phyloP scores from a whole-genome alignment of 64 coral and sea anemone species.

The Montipora capricornis region DNA sequence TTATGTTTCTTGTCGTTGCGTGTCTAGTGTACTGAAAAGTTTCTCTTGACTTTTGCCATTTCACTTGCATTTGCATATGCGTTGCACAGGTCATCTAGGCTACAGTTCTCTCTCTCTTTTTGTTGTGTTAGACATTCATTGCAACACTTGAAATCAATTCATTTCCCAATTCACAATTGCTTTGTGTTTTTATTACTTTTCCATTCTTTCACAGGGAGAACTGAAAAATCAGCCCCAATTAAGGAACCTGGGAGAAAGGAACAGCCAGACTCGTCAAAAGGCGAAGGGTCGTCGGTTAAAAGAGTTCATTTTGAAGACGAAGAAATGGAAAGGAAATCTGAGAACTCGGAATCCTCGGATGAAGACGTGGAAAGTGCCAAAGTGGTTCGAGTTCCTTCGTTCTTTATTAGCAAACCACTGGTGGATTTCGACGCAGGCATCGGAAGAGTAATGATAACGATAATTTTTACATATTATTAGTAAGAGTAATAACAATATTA shows the following conservation, averaged over 20 bases:
- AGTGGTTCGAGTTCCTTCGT: slow-evolving; percentile 25
- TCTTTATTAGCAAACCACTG: slow-evolving; percentile 33
- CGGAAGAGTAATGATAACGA: neutral
- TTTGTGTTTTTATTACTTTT: neutral
- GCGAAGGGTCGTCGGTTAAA: neutral
- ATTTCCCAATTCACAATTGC: too few species aligned
- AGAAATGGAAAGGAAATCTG: neutral
- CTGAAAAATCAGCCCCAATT: neutral
- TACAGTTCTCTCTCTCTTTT: too few species aligned
- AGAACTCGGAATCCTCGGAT: neutral
- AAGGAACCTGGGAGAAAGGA: neutral
- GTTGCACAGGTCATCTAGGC: too few species aligned
- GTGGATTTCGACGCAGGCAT: slow-evolving; percentile 23
- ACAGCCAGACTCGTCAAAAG: neutral
- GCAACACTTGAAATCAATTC: too few species aligned
- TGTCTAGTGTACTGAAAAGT: too few species aligned
- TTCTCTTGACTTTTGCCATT: too few species aligned
- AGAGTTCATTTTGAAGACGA: slow-evolving; percentile 17
- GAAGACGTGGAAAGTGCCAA: neutral
- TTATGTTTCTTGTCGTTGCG: too few species aligned
- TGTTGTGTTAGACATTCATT: too few species aligned
- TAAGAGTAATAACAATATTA: too few species aligned
- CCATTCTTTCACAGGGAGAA: neutral
- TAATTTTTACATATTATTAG: neutral
- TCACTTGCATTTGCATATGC: too few species aligned